Conservation (phyloP, 23 tunicate genomes). For the Ascidia mentula region DNA sequence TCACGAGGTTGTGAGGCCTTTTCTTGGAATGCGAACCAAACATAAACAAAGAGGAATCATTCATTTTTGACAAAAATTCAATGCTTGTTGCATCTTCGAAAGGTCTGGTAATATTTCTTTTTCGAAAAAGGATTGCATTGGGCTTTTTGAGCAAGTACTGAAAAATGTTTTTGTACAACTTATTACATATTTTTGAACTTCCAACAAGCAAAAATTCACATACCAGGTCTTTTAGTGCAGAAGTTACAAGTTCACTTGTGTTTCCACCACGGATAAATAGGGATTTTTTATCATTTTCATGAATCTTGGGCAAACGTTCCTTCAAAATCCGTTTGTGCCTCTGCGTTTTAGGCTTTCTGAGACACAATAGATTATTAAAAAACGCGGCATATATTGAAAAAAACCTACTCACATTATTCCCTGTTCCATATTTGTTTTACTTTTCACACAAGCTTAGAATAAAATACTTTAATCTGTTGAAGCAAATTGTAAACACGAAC, state of each 20-base stretch:
- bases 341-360: conserved; percentile 47
- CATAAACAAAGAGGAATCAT: conserved; percentile 82
- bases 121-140: conserved; percentile 65
- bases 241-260: conserved; percentile 64
- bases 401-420: neutral
- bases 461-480: too few species aligned
- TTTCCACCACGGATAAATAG: conserved; percentile 88
- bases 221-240: conserved; percentile 78
- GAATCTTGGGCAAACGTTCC: conserved; percentile 58
- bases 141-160: conserved; percentile 73
- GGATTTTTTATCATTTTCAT: conserved; percentile 92
- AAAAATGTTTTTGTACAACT: too few species aligned
- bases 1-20: conserved; percentile 90
- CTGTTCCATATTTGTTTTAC: neutral
- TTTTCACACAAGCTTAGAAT: too few species aligned
- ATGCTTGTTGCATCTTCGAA: conserved; percentile 85
- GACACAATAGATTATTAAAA: neutral
- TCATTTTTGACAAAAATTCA: conserved; percentile 87
- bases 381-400: neutral
- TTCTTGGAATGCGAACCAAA: conserved; percentile 98
- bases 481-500: too few species aligned
- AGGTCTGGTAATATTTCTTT: conserved; percentile 78
- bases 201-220: neutral
- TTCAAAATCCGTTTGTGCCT: conserved; percentile 55
- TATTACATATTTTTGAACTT: neutral